phyloP scores from a whole-genome alignment of 1,140 invertebrate species.

The Eupristina koningsbergeri region DNA sequence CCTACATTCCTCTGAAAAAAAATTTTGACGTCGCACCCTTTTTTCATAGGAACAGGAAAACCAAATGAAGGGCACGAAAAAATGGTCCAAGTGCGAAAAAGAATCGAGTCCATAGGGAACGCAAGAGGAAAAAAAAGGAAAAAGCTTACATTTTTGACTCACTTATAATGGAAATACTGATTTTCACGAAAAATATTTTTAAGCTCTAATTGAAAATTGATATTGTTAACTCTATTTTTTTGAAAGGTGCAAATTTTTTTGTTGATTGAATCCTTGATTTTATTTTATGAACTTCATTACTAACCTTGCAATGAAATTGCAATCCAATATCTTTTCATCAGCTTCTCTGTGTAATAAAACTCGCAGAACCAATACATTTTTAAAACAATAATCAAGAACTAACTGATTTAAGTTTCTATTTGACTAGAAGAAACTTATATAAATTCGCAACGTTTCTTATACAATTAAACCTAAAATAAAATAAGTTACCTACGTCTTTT shows the following conservation, averaged over 20 bases:
- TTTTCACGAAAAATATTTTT: neutral
- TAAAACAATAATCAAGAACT: neutral
- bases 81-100: neutral
- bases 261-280: neutral
- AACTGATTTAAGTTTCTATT: neutral
- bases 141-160: neutral
- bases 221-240: neutral
- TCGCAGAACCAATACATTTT: neutral
- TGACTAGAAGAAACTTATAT: neutral
- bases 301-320: neutral
- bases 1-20: neutral
- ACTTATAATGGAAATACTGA: neutral
- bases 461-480: constrained; percentile 3
- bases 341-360: neutral
- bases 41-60: neutral
- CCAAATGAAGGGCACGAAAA: neutral
- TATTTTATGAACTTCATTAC: neutral
- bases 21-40: neutral
- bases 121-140: neutral
- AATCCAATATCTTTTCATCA: constrained; percentile 2
- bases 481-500: neutral
- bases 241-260: neutral
- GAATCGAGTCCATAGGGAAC: neutral
- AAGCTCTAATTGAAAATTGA: neutral
- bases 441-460: neutral